Conservation (phyloP, 2,113 vertebrate species). For the Macaca fascicularis region DNA sequence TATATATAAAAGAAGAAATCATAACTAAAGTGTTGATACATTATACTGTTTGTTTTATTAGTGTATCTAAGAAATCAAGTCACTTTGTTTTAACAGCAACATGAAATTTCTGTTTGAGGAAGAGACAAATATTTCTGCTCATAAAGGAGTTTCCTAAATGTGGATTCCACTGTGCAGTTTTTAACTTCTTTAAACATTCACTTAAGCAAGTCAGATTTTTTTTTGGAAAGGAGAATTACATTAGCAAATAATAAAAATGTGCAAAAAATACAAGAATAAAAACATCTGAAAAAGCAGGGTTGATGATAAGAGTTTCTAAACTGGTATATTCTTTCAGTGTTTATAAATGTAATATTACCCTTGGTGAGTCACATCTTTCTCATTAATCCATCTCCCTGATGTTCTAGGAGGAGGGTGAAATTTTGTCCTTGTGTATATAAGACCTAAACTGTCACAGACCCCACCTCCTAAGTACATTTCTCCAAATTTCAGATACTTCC, state of each 20-base stretch:
- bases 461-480: not conserved
- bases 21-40: not conserved
- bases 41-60: not conserved
- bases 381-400: not conserved
- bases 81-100: not conserved
- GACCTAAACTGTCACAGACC: not conserved
- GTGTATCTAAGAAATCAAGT: not conserved
- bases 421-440: not conserved
- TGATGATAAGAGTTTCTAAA: not conserved
- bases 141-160: not conserved
- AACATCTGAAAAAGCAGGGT: not conserved
- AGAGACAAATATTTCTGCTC: not conserved
- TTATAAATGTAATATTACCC: not conserved
- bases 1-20: not conserved
- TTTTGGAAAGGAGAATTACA: not conserved
- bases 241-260: not conserved
- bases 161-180: not conserved
- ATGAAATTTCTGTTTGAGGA: not conserved
- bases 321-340: not conserved
- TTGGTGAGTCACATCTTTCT: not conserved
- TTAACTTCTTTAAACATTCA: not conserved
- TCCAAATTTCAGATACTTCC: not conserved
- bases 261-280: not conserved
- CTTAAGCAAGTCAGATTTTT: not conserved
- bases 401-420: not conserved